Base-by-base conservation (phyloP, 1,140 invertebrate species). In the Ostrea edulis region DNA sequence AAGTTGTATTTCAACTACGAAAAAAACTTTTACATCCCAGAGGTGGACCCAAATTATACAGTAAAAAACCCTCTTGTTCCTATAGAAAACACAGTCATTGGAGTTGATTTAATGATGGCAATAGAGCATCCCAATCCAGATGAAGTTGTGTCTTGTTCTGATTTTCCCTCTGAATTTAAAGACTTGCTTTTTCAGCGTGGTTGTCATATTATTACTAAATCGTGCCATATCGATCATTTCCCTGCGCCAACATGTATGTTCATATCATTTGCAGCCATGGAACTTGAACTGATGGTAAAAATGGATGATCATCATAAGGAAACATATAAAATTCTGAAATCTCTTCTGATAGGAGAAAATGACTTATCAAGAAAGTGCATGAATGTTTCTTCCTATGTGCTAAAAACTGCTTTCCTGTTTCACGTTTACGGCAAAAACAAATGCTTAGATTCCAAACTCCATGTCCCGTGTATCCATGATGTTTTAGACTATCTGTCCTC, bases 51-150 rank as follows among this genome's bases (percentile, higher is more conserved):
- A 51, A 51, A 52, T 25, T 35, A 53, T 12, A 83, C 8, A 52
- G 20, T 22, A 8, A 25, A 83, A 54, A 81, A 35, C 14, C 25
- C 71, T 14, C 14, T 54, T 53, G 12, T 83, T 9, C 82, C 52
- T 9, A 52, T 54, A 83, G 82, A 53, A 22, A 83, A 52, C 52
- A 52, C n/a, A 51, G 20, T 11, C 12, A 54, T 83, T n/a, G 44
- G 52, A 7, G 82, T 83, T 83, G 82, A 83, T 83, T 53, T 83
- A 54, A 83, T 83, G 82, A 17, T 54, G 82, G 82, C 82, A 22
- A 83, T 83, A 8, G 17, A 54, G 14, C 44, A 53, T 53, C 44
- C 44, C 1, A 2, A 51, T 54, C n/a, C 20, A 83, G 44, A 52
- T 20, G 20, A 9, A 22, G 44, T 83, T 29, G 52, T 22, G 3